Evolutionary conservation across 2,888 invertebrate species (phyloP).

Genomic region (Rugalucina vietnamica): DNA sequence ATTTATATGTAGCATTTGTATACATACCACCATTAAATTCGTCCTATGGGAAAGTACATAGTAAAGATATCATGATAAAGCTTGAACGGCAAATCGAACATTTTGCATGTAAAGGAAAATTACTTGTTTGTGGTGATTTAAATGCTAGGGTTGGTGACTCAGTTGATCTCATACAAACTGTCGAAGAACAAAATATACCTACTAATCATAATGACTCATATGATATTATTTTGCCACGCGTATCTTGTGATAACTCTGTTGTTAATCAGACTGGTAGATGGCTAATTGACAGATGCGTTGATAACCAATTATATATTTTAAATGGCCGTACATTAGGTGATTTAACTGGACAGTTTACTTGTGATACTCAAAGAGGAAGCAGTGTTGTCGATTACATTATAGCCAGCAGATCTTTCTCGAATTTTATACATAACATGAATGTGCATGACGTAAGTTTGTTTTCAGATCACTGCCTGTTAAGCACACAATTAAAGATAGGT

Average conservation of each 20-base stretch:
- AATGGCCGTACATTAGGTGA: background rate
- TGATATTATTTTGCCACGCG: background rate
- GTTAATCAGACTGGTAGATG: background rate
- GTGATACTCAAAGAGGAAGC: background rate
- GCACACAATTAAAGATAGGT: background rate
- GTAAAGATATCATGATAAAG: background rate
- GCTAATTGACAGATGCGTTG: background rate
- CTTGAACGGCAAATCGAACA: background rate
- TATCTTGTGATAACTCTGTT: background rate
- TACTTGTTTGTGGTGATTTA: background rate
- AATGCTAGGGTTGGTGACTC: background rate
- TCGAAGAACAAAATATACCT: background rate
- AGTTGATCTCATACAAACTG: background rate
- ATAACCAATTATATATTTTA: background rate
- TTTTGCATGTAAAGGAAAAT: constrained; percentile 2
- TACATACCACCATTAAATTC: background rate
- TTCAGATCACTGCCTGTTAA: background rate
- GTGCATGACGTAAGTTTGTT: background rate
- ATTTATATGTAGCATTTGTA: background rate
- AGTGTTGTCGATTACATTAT: background rate
- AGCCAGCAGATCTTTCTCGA: background rate
- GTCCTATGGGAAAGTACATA: background rate
- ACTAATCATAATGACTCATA: background rate
- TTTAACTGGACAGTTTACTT: background rate
- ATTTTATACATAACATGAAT: background rate